Percentiles rank a stretch among this genome's conserved stretches.
These are phyloP conservation scores for Callaeas wilsoni DNA, from an alignment of 2,113 vertebrate genomes.

Conservation along the genomic window DNA sequence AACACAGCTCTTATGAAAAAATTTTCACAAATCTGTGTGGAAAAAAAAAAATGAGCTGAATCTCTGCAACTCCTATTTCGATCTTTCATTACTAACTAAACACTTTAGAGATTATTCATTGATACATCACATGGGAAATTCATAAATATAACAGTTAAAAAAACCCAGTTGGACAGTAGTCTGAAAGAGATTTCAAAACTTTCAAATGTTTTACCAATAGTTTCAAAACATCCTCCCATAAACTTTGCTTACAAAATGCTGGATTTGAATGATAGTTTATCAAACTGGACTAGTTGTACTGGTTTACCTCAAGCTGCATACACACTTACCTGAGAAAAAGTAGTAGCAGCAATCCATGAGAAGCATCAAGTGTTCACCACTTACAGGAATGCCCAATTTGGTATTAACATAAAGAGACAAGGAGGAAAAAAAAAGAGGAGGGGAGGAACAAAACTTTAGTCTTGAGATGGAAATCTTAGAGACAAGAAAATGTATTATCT, in stretches of 20 bases:
- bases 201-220: background rate
- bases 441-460: background rate
- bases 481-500: background rate
- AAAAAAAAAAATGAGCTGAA: background rate
- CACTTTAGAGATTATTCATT: background rate
- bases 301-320: background rate
- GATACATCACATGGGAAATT: background rate
- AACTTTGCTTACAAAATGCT: background rate
- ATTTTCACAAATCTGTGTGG: rapidly evolving
- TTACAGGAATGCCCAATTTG: background rate
- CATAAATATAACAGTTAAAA: background rate
- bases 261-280: background rate
- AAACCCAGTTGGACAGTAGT: background rate
- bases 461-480: background rate
- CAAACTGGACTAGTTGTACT: background rate
- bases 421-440: background rate
- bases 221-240: background rate
- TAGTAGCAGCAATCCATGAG: background rate
- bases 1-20: background rate
- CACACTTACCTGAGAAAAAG: background rate
- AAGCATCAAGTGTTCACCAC: background rate
- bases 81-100: background rate
- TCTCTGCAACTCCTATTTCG: background rate
- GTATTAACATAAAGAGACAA: background rate
- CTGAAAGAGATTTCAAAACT: background rate